Base-by-base conservation (phyloP, 2,888 invertebrate genomes). In the Lutraria lutraria region DNA sequence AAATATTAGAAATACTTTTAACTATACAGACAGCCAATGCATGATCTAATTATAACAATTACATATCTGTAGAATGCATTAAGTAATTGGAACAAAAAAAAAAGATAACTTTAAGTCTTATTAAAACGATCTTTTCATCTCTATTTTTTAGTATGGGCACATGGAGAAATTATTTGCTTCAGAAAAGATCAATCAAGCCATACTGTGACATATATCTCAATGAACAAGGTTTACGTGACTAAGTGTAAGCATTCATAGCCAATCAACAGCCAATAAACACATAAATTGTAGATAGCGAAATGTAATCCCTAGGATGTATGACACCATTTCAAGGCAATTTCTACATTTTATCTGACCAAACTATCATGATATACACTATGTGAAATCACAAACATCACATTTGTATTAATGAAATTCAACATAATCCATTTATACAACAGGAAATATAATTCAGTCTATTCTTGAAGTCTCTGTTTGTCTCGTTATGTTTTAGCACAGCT, bases 231-330 rank as follows among this genome's bases (percentile, higher is more conserved):
- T 76, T 76, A 31, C 31, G 76, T 76, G 76, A 76, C 76, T 16
- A 76, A 76, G 76, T 76, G 76, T 16, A 6, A 12, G 31, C 34
- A 19, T 31, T 76, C 53, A 86, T 86, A 81, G 86, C 68, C 82
- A n/a, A 80, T 87, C 63, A 56, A 83, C 87, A 87, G 83, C 83
- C 83, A 83, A 87, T 56, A 87, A 80, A 87, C 87, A 83, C 31
- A 87, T 87, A 87, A 87, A 87, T 83, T 56, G 76, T 79, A 31
- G 63, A 21, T 19, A 34, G 76, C 13, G 76, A 76, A 76, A 76
- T 34, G 76, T 76, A 76, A 76, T 76, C 76, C n/a, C 31, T 31
- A 76, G 19, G 31, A 76, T 76, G 31, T 76, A 76, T 34, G 76
- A 76, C 76, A 76, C 16, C 29, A 34, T 76, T 76, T 34, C 34